Conservation (phyloP, 2,113 vertebrate genomes). For the Balaeniceps rex region DNA sequence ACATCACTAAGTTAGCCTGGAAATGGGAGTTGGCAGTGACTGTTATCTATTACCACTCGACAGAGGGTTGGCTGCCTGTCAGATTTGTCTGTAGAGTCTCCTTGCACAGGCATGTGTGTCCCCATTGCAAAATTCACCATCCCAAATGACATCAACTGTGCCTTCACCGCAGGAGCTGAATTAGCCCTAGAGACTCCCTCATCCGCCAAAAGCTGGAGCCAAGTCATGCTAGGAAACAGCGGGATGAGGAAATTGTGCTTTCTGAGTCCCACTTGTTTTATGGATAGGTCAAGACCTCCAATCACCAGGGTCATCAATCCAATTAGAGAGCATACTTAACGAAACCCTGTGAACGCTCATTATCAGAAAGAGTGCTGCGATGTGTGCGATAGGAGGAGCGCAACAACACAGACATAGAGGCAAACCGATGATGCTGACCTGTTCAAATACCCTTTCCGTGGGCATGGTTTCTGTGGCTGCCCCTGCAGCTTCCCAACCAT, state of each 20-base stretch:
- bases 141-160: constrained; percentile 38
- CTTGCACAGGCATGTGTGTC: constrained; percentile 32
- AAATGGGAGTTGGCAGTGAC: constrained; percentile 52
- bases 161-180: not conserved
- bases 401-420: not conserved
- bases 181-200: constrained; percentile 30
- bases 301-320: constrained; percentile 26
- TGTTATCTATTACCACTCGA: constrained; percentile 43
- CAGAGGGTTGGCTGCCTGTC: constrained; percentile 54
- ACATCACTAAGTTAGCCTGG: constrained; percentile 48
- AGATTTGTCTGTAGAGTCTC: constrained; percentile 30
- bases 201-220: not conserved
- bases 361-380: not conserved
- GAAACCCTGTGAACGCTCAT: not conserved
- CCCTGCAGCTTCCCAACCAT: not conserved
- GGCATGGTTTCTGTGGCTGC: not conserved
- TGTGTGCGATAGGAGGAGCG: not conserved
- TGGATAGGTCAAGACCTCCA: constrained; percentile 32
- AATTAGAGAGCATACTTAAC: constrained; percentile 28
- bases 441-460: not conserved
- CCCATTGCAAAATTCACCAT: constrained; percentile 1
- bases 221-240: constrained; percentile 30
- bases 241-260: not conserved
- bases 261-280: constrained; percentile 15
- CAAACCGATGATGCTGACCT: not conserved